Evolutionary conservation across 2,888 invertebrate genomes (phyloP).

Genomic region (Luperina testacea): DNA sequence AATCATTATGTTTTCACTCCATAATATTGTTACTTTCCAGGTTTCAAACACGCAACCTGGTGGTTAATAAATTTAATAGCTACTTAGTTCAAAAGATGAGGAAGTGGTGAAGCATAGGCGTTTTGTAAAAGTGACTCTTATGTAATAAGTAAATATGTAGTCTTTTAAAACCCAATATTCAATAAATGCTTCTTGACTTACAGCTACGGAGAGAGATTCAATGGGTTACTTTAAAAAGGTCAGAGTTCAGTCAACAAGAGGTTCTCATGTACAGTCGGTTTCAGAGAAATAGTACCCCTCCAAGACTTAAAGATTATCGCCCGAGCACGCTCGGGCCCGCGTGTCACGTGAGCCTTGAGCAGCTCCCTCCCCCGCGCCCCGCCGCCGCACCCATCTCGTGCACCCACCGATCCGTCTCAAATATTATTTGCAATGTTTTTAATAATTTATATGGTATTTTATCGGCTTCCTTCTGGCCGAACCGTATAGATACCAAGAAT

Average conservation of each 20-base stretch:
- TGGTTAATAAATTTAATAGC: neutral
- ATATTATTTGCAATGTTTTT: too few relatives aligned
- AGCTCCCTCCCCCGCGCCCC: too few relatives aligned
- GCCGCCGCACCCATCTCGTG: too few relatives aligned
- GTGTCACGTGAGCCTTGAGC: too few relatives aligned
- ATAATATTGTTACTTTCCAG: neutral
- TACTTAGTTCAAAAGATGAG: neutral
- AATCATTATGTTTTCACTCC: neutral
- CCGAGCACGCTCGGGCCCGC: too few relatives aligned
- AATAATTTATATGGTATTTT: too few relatives aligned
- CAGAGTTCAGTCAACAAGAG: conserved; percentile 2
- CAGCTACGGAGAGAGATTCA: conserved; percentile 1
- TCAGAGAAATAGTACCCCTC: too few relatives aligned
- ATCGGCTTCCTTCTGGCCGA: too few relatives aligned
- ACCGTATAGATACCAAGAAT: too few relatives aligned
- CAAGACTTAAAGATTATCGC: too few relatives aligned
- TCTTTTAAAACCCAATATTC: neutral
- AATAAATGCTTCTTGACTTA: neutral
- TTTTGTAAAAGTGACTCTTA: neutral
- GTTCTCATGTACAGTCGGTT: conserved; percentile 31
- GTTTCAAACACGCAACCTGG: neutral
- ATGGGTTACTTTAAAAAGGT: conserved; percentile 19
- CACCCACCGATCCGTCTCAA: too few relatives aligned
- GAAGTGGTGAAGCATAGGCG: neutral
- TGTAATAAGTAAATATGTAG: neutral